Evolutionary conservation across 64 coral and sea anemone species (phyloP), one percentile per base, ranked within the genome.

Genomic region (Exaiptasia diaphana): DNA sequence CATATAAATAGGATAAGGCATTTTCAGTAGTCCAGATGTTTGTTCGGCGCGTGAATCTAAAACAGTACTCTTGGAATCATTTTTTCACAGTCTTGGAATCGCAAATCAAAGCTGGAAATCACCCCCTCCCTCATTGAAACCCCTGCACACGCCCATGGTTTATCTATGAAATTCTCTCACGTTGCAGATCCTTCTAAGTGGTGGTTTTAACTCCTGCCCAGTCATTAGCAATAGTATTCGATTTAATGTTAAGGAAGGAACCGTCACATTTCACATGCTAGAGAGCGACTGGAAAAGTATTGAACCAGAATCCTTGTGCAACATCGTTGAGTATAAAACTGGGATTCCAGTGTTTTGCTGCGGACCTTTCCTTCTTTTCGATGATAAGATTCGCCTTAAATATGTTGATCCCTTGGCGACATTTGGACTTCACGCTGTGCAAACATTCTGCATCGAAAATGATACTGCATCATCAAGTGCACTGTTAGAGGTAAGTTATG

Each of bases 211-310:
- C 4, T 8, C 24, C 6, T 33, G 50, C 41, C 57, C 46, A 53
- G 39, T 48, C 13, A 73, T 84, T 55, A 58, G 73, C 39, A 73
- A 84, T 38, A 84, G 68, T 38, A 33, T 84, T 11, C 67, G 81
- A 61, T 84, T 73, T 56, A 68, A 84, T 30, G 81, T 73, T 14
- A n/a, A 12, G 1, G 44, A 52, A 15, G 24, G 22, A 20, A 24
- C 61, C 1, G 68, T 73, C 13, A 84, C 68, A 46, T 84, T 84
- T 26, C 81, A 84, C 43, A 48, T 84, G 4, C 50, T 68, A 13
- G 68, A 84, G 57, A 59, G 61, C 38, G 81, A 84, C 68, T 84
- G 81, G 81, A 18, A 73, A 9, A 38, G 53, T 36, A 36, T 84
- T 0, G 60, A 84, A 20, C 57, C 35, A 27, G 32, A 18, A 18